Percentiles rank a stretch among this genome's conserved stretches.
These are phyloP conservation scores for Pachliopta kotzebuea DNA, from an alignment of 2,888 invertebrate species.

Conservation along the genomic window DNA sequence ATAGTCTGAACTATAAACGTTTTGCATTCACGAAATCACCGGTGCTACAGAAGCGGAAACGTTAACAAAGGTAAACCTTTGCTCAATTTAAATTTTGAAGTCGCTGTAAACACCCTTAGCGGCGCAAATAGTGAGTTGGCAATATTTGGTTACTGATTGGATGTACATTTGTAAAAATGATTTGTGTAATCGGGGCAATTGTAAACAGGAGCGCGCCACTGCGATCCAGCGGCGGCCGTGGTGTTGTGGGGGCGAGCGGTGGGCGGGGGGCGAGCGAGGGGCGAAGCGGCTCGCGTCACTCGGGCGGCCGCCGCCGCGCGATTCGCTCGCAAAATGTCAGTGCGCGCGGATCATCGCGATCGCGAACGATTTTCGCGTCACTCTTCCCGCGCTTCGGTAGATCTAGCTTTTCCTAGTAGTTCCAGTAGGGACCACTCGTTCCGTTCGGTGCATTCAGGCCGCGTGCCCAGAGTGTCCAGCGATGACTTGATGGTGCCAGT, in stretches of 20 bases:
- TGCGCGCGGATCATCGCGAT: slow-evolving; percentile 72
- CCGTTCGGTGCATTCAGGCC: slow-evolving; percentile 72
- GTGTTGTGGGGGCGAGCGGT: slow-evolving; percentile 11
- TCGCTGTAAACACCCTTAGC: slow-evolving; percentile 57
- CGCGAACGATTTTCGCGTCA: slow-evolving; percentile 75
- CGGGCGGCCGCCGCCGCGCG: slow-evolving; percentile 76
- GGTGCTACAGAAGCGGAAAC: slow-evolving; percentile 1
- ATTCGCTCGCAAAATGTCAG: slow-evolving; percentile 75
- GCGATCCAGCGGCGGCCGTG: slow-evolving; percentile 45
- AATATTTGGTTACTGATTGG: slow-evolving; percentile 54
- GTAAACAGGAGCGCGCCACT: slow-evolving; percentile 62
- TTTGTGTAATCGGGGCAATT: slow-evolving; percentile 50
- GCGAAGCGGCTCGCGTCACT: slow-evolving; percentile 59
- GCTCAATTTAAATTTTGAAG: slow-evolving; percentile 33
- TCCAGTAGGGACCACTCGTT: slow-evolving; percentile 71
- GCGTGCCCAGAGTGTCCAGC: slow-evolving; percentile 70
- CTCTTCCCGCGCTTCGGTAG: slow-evolving; percentile 76
- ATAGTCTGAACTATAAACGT: slow-evolving; percentile 9
- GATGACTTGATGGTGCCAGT: slow-evolving; percentile 74
- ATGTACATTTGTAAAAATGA: slow-evolving; percentile 66
- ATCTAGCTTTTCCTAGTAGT: slow-evolving; percentile 66
- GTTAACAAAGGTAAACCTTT: slow-evolving; percentile 44
- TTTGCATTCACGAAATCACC: background rate
- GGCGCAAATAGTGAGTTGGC: slow-evolving; percentile 57
- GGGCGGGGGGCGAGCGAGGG: slow-evolving; percentile 23